Evolutionary conservation across 2,113 vertebrate species (phyloP).

Genomic region (Hippocampus barbouri): DNA sequence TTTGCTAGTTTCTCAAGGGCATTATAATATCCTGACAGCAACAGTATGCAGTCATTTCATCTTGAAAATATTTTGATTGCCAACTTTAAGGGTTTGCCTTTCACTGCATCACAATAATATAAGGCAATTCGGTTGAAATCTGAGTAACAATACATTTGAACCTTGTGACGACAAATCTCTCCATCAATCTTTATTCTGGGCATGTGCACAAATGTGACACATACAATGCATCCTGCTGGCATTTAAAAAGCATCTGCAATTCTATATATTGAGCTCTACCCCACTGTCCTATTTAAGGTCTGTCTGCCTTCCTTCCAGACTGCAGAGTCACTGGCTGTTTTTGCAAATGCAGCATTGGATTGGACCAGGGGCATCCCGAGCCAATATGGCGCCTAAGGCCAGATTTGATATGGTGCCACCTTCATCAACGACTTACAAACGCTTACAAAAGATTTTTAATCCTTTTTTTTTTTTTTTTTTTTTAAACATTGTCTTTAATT

Average conservation of each 20-base stretch:
- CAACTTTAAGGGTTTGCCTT: not conserved
- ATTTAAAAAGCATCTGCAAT: not conserved
- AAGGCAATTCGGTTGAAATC: not conserved
- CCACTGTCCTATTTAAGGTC: not conserved
- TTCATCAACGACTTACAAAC: no score
- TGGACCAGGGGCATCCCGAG: not conserved
- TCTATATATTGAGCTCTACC: not conserved
- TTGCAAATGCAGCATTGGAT: not conserved
- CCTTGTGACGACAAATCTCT: not conserved
- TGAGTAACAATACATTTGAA: not conserved
- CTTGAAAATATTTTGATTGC: not conserved
- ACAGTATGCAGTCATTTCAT: not conserved
- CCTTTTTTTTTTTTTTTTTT: no score
- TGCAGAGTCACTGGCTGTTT: not conserved
- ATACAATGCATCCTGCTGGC: no score
- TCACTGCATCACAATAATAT: not conserved
- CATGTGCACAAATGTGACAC: not conserved
- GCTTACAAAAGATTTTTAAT: no score
- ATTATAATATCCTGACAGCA: constrained; percentile 7
- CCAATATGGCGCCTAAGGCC: no score
- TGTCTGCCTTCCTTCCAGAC: not conserved
- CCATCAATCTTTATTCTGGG: not conserved
- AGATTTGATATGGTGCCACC: no score
- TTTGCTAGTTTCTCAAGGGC: not conserved
- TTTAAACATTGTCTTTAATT: no score